Conservation (phyloP, 2,113 vertebrate species). For the Ramphastos sulfuratus region DNA sequence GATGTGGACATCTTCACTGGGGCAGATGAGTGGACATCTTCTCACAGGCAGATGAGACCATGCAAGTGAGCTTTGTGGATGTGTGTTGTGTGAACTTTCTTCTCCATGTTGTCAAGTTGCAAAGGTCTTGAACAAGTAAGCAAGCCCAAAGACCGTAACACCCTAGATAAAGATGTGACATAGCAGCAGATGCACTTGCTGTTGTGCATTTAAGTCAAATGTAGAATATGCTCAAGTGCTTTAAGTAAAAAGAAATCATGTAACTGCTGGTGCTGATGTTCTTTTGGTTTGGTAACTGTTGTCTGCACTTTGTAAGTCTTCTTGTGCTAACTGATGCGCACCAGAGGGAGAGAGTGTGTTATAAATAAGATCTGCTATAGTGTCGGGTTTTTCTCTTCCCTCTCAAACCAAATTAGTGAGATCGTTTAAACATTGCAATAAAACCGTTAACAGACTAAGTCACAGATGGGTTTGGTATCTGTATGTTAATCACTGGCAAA, state of each 20-base stretch:
- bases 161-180: background rate
- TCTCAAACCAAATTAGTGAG: background rate
- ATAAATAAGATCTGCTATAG: background rate
- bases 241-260: background rate
- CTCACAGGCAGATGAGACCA: accelerated
- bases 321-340: background rate
- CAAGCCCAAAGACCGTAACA: background rate
- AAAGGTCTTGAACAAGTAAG: background rate
- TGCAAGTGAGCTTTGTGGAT: background rate
- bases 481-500: background rate
- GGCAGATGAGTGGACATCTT: no score
- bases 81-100: background rate
- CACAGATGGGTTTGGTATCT: conserved; percentile 4
- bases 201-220: background rate
- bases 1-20: background rate
- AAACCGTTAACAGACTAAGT: conserved; percentile 5
- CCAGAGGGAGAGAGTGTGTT: background rate
- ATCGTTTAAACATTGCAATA: background rate
- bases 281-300: background rate
- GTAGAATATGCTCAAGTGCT: background rate
- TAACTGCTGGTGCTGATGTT: background rate
- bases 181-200: background rate
- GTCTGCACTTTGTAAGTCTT: background rate
- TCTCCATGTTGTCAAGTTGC: background rate
- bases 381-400: background rate